phyloP scores from a whole-genome alignment of 2,113 vertebrate genomes.

The Atlantisia rogersi region DNA sequence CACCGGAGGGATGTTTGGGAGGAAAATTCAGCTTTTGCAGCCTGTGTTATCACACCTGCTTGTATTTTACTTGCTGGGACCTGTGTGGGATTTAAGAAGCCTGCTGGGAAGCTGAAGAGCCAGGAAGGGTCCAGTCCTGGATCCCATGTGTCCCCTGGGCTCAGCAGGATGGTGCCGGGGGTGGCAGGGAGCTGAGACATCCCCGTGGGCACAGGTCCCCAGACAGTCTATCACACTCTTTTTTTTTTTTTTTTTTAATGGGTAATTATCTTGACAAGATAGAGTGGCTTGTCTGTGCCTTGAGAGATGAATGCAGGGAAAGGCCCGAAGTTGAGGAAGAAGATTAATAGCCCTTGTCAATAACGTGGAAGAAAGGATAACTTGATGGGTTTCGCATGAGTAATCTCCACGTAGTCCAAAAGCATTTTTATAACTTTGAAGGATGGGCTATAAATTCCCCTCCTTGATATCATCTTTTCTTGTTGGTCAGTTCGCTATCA shows the following conservation, averaged over 20 bases:
- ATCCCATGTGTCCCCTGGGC: neutral
- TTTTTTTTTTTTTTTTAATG: slow-evolving; percentile 15
- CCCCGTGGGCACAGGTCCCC: neutral
- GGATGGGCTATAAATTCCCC: slow-evolving; percentile 50
- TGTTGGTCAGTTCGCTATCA: neutral
- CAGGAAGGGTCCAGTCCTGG: neutral
- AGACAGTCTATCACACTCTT: neutral
- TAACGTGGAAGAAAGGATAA: slow-evolving; percentile 67
- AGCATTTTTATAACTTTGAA: slow-evolving; percentile 65
- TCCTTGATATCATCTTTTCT: slow-evolving; percentile 33
- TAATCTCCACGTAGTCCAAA: slow-evolving; percentile 45
- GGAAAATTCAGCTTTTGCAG: neutral
- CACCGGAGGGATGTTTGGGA: neutral
- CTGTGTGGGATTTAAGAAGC: neutral
- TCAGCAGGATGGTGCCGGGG: rapidly evolving
- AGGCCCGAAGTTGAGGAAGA: slow-evolving; percentile 32
- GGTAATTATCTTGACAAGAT: slow-evolving; percentile 69
- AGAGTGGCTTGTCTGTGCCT: slow-evolving; percentile 35
- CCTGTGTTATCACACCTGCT: rapidly evolving
- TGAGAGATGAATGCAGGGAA: slow-evolving; percentile 18
- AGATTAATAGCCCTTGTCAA: slow-evolving; percentile 70
- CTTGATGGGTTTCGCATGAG: slow-evolving; percentile 53
- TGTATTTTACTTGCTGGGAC: neutral
- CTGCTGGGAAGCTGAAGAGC: neutral
- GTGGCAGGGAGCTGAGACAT: neutral